Evolutionary conservation across 64 coral and sea anemone species (phyloP).

Genomic region (Pocillopora damicornis): DNA sequence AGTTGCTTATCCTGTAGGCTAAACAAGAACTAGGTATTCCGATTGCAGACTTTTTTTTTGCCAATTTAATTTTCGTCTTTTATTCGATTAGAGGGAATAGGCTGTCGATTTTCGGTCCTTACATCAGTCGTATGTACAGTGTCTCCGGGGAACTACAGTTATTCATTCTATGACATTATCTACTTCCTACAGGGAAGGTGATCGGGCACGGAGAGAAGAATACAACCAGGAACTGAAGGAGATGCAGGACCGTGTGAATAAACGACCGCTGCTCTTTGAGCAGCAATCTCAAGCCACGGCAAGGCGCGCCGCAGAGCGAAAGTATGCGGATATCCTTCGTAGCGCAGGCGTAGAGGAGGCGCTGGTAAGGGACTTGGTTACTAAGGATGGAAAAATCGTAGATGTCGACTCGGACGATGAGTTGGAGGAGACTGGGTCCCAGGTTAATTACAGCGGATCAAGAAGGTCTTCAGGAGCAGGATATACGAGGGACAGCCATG

Average conservation of each 20-base stretch:
- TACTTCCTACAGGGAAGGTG: constrained; percentile 60
- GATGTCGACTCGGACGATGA: constrained; percentile 86
- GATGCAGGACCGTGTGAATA: constrained; percentile 68
- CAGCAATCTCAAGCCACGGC: constrained; percentile 86
- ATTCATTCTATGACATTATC: neutral
- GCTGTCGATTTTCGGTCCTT: no score
- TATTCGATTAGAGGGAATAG: no score
- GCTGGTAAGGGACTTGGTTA: constrained; percentile 82
- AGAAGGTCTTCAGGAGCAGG: constrained; percentile 20
- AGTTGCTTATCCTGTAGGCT: no score
- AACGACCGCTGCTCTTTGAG: constrained; percentile 92
- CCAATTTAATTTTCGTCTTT: no score
- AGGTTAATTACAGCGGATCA: constrained; percentile 4
- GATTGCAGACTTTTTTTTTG: no score
- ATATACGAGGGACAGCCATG: neutral
- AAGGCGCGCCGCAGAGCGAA: constrained; percentile 83
- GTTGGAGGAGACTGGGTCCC: constrained; percentile 47
- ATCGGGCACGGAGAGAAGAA: constrained; percentile 73
- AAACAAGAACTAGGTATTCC: no score
- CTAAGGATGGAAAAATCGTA: constrained; percentile 84
- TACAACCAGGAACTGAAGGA: constrained; percentile 84
- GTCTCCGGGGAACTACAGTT: neutral
- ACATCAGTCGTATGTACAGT: neutral
- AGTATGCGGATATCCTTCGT: constrained; percentile 89
- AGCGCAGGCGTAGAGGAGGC: constrained; percentile 86